These are phyloP conservation scores for Heptranchias perlo DNA, from an alignment of 2,113 vertebrate species.

Conservation along the genomic window DNA sequence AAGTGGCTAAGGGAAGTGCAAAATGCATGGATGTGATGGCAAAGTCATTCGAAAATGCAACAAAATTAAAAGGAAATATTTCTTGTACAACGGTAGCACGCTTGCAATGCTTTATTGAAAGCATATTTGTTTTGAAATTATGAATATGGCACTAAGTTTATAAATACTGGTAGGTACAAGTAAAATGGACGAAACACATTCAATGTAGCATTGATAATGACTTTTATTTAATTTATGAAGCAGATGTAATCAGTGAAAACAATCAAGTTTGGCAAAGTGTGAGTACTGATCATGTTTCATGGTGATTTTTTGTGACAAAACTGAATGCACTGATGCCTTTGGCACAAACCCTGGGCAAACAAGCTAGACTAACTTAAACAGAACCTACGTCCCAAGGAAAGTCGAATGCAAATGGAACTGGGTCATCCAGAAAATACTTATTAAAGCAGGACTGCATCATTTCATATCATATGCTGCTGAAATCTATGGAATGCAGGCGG, in stretches of 20 bases:
- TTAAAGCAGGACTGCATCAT: too few relatives aligned
- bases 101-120: background rate
- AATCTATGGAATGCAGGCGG: background rate
- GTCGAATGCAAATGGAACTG: background rate
- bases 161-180: background rate
- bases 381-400: background rate
- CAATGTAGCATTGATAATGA: background rate
- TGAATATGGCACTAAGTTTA: background rate
- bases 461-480: background rate
- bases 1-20: background rate
- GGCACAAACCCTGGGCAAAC: conserved; percentile 57
- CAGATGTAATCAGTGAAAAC: background rate
- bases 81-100: background rate
- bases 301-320: conserved; percentile 52
- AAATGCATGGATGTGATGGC: background rate
- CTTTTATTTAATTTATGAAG: conserved; percentile 17
- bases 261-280: conserved; percentile 1
- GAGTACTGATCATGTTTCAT: conserved; percentile 49
- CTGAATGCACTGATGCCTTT: conserved; percentile 55
- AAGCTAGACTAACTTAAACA: background rate
- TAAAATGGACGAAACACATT: conserved; percentile 19
- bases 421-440: background rate
- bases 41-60: background rate
- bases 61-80: background rate
- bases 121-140: background rate